Percentiles rank a stretch among this genome's conserved stretches.
Evolutionary conservation across 2,888 invertebrate species (phyloP).

Genomic region (Epirrhoe alternata): DNA sequence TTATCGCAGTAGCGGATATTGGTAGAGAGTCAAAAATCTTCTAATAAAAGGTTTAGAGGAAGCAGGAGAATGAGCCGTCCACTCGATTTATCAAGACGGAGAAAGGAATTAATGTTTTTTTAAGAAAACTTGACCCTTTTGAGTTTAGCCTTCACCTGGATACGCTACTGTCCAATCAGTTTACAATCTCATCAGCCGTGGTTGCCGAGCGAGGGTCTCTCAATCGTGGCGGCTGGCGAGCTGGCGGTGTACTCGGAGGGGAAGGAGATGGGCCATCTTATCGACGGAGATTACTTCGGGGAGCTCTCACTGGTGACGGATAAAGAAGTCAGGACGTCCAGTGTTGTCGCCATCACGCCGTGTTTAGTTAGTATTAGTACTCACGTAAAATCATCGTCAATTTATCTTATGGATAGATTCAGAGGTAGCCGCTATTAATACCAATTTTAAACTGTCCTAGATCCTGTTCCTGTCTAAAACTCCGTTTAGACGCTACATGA

Average conservation of each 20-base stretch:
- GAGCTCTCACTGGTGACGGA: conserved; percentile 55
- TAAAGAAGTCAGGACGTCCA: conserved; percentile 46
- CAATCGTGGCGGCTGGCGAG: conserved; percentile 35
- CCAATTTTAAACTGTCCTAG: conserved; percentile 31
- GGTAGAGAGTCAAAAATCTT: no score
- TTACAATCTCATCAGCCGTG: conserved; percentile 41
- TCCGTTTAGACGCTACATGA: conserved; percentile 49
- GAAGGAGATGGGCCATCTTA: conserved; percentile 50
- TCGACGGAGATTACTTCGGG: conserved; percentile 56
- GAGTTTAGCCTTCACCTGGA: no score
- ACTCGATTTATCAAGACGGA: no score
- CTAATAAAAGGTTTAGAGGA: no score
- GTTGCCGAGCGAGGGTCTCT: conserved; percentile 50
- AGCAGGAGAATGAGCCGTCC: no score
- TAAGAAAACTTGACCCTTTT: no score
- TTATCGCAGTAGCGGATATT: no score
- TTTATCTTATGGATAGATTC: no score
- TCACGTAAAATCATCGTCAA: not conserved
- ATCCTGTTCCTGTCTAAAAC: conserved; percentile 49
- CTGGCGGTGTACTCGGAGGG: conserved; percentile 49
- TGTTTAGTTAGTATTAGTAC: conserved; percentile 44
- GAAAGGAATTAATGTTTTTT: no score
- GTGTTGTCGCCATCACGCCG: conserved; percentile 47
- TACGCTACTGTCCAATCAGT: no score
- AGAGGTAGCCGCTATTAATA: not conserved